Evolutionary conservation across 2,888 invertebrate genomes (phyloP).

Genomic region (Drosophila yooni): DNA sequence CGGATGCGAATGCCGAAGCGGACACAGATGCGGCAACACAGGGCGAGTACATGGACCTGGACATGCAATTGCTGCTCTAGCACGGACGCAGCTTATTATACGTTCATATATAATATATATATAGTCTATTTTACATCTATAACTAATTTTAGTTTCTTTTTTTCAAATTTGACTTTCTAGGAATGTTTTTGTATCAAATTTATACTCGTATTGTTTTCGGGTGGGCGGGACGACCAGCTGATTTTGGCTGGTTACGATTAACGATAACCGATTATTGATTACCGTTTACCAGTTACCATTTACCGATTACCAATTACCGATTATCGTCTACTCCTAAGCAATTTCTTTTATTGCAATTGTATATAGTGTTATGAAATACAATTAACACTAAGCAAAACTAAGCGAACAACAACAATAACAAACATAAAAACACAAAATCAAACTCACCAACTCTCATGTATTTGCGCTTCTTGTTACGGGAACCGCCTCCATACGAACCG

Average conservation of each 20-base stretch:
- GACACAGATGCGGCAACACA: neutral
- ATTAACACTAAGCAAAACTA: conserved; percentile 19
- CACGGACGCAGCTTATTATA: conserved; percentile 26
- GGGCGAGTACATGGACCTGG: conserved; percentile 50
- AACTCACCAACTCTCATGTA: conserved; percentile 85
- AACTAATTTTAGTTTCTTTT: conserved; percentile 19
- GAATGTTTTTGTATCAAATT: conserved; percentile 12
- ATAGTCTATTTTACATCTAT: conserved; percentile 11
- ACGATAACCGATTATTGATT: conserved; percentile 19
- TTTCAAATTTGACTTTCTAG: conserved; percentile 8
- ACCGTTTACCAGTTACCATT: conserved; percentile 6
- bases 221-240: conserved; percentile 36
- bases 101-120: conserved; percentile 19
- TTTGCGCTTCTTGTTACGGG: conserved; percentile 80
- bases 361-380: conserved; percentile 50
- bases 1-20: neutral
- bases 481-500: conserved; percentile 18
- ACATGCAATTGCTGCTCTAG: conserved; percentile 57
- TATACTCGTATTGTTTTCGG: conserved; percentile 14
- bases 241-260: conserved; percentile 15
- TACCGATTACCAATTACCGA: conserved; percentile 23
- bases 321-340: conserved; percentile 42
- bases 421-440: neutral
- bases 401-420: conserved; percentile 17
- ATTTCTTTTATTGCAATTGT: conserved; percentile 42